Conservation (phyloP, 2,113 vertebrate species). For the Hoplias malabaricus region DNA sequence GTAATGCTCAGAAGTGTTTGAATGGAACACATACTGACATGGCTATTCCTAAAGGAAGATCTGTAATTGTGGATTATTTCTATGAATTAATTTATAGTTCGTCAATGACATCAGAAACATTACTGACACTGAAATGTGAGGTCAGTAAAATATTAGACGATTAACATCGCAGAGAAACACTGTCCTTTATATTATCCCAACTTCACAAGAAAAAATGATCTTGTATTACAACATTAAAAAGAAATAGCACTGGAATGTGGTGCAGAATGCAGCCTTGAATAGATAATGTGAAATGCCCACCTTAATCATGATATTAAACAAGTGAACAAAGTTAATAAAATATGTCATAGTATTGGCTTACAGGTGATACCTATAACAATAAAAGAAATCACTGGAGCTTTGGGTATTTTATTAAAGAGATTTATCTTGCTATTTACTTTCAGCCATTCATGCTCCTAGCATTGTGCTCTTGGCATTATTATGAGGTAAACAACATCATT, state of each 20-base stretch:
- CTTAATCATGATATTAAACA: background rate
- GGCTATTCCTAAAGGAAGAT: too few species aligned
- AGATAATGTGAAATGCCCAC: background rate
- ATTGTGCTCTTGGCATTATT: background rate
- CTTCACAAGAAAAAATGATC: too few species aligned
- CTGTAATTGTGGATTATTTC: too few species aligned
- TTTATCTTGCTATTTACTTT: background rate
- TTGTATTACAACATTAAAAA: background rate
- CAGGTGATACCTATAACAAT: background rate
- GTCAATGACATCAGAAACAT: too few species aligned
- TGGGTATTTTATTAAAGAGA: background rate
- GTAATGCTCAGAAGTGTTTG: too few species aligned
- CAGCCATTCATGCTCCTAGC: background rate
- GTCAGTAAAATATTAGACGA: too few species aligned
- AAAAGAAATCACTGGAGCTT: background rate
- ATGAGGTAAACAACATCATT: constrained; percentile 23
- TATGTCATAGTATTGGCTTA: background rate
- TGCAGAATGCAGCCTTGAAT: background rate
- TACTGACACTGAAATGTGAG: too few species aligned
- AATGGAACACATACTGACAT: too few species aligned
- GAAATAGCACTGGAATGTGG: too few species aligned
- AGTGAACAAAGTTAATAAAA: background rate
- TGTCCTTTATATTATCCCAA: too few species aligned
- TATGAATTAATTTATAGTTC: too few species aligned
- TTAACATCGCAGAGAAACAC: too few species aligned